Evolutionary conservation across 2,113 vertebrate species (phyloP), one percentile per base, ranked within the genome.

Genomic region (Rhadina sibilatrix): DNA sequence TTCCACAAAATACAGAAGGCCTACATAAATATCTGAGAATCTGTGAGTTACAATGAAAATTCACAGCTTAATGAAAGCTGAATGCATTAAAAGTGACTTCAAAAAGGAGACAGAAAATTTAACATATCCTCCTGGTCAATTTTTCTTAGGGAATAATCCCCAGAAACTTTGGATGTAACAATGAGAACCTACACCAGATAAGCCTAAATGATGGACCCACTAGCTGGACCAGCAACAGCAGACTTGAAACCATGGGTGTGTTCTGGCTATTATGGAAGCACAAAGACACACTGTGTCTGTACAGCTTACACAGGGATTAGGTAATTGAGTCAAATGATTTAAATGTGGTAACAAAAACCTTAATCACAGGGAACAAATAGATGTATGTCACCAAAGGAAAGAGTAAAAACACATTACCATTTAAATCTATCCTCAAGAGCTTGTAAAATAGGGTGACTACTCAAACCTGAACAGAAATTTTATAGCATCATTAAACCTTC

Each of bases 291-390:
- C 19, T 86, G 59, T 92, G 21, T 69, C 59, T 7, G 0, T 38
- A 60, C 7, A 19, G 38, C 35, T 96, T 83, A 92, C 35, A 63
- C 0, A 70, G 38, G 50, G 82, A 88, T 93, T 95, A 96, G 63
- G 56, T 91, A 95, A 93, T 80, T 70, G 47, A 94, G 24, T 90
- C 42, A 89, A 89, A 93, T 74, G 5, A 95, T 83, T 96, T 83
- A 83, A 90, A 74, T 31, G 21, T 59, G 27, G 68, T 49, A 94
- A 93, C 85, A 86, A 69, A 81, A 89, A 88, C 46, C 46, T 71
- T 75, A 95, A 94, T 85, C 59, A 90, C 10, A 80, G 13, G 35
- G 54, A 93, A 80, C 4, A 3, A 85, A 80, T 5, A 74, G 12
- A 83, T 28, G 17, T 38, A 42, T 46, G n/a, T 80, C 70, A 82